A percentile compares a stretch with the other conserved stretches of the same genome.
Conservation (phyloP, 2,113 vertebrate genomes). For the Festucalex cinctus region DNA sequence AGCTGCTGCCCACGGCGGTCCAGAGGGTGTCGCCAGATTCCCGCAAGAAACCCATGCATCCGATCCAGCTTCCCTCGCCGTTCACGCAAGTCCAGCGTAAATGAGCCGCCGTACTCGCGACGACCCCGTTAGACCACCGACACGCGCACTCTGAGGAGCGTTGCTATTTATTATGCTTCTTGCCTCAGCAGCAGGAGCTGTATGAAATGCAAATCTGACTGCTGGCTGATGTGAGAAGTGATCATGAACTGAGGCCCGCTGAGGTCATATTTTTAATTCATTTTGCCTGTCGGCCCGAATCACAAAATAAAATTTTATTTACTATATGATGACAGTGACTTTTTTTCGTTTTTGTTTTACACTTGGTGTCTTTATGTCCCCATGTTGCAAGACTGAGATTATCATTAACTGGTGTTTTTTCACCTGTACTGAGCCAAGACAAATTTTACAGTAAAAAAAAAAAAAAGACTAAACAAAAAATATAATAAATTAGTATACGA, state of each 20-base stretch:
- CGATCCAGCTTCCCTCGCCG: conserved; percentile 82
- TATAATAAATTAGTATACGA: too few relatives aligned
- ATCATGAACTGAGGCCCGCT: conserved; percentile 18
- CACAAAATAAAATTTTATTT: conserved; percentile 61
- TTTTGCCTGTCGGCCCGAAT: conserved; percentile 27
- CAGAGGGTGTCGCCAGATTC: conserved; percentile 79
- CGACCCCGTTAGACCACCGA: neutral
- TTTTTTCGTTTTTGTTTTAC: neutral
- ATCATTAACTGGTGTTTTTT: too few relatives aligned
- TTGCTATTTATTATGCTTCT: conserved; percentile 42
- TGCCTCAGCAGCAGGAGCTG: conserved; percentile 19
- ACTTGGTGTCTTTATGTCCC: neutral
- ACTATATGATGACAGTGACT: conserved; percentile 6
- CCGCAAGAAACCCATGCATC: conserved; percentile 82
- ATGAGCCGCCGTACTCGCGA: conserved; percentile 56
- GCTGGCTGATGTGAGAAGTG: conserved; percentile 6
- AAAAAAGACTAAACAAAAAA: too few relatives aligned
- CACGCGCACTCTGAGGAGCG: conserved; percentile 7
- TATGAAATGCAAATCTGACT: conserved; percentile 1
- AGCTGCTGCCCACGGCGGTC: conserved; percentile 85
- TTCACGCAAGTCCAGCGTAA: conserved; percentile 93
- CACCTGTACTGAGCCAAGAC: too few relatives aligned
- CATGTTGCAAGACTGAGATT: neutral
- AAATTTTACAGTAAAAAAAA: too few relatives aligned
- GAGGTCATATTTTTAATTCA: conserved; percentile 13